A percentile compares a stretch with the other conserved stretches of the same genome.
These are phyloP conservation scores for Podarcis lilfordi DNA, from an alignment of 2,797 vertebrate species.

Conservation along the genomic window DNA sequence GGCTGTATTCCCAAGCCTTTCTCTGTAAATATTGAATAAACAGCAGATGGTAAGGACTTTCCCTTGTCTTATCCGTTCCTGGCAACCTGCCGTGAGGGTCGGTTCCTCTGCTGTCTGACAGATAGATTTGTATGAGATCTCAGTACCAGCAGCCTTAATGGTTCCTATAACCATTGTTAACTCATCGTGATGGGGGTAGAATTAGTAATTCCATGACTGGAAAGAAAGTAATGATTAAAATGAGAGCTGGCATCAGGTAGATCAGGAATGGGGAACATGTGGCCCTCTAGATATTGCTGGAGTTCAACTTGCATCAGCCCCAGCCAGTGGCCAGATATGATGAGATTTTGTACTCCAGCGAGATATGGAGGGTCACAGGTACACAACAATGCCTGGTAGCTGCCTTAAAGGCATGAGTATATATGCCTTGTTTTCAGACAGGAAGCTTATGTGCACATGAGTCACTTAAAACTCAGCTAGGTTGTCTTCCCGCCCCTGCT, in stretches of 20 bases:
- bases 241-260: not conserved
- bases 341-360: too few species aligned
- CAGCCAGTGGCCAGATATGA: too few species aligned
- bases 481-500: too few species aligned
- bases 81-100: too few species aligned
- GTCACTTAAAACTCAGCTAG: too few species aligned
- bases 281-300: not conserved
- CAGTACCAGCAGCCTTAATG: not conserved
- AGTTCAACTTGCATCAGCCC: not conserved
- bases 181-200: not conserved
- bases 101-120: too few species aligned
- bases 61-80: too few species aligned
- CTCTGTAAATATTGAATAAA: too few species aligned
- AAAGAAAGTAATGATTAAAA: not conserved
- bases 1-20: too few species aligned
- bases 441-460: not conserved
- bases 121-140: not conserved
- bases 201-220: not conserved
- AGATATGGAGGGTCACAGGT: too few species aligned
- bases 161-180: not conserved
- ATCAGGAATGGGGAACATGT: not conserved
- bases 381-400: not conserved
- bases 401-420: not conserved
- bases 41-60: too few species aligned
- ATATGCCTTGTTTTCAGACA: not conserved